These are phyloP conservation scores for Lagopus leucura DNA, from an alignment of 2,113 vertebrate species.

Conservation along the genomic window DNA sequence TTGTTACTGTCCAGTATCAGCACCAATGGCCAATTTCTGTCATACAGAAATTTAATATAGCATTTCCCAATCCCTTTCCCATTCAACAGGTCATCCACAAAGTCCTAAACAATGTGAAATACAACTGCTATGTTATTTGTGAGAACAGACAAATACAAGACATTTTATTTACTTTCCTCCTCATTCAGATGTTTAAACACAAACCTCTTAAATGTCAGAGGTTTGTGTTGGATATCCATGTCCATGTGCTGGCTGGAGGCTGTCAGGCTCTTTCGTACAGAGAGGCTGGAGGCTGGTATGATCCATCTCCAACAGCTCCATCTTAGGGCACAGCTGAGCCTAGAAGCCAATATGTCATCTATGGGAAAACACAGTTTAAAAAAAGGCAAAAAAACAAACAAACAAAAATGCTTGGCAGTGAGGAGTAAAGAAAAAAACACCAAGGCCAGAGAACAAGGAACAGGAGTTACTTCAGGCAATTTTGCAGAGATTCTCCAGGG, in stretches of 20 bases:
- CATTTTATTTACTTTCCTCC: neutral
- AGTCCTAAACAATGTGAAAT: neutral
- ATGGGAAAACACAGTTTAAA: fast-evolving
- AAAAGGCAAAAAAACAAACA: neutral
- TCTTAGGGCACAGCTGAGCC: neutral
- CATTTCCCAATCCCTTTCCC: neutral
- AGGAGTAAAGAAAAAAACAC: neutral
- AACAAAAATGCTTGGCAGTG: neutral
- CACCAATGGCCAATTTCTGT: neutral
- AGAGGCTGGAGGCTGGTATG: neutral
- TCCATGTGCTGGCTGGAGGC: fast-evolving
- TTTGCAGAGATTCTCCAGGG: neutral
- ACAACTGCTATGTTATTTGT: neutral
- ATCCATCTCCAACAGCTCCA: neutral
- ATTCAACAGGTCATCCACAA: neutral
- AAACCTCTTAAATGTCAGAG: neutral
- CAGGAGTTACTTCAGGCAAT: neutral
- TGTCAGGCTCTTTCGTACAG: neutral
- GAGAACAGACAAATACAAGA: neutral
- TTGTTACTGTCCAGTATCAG: neutral
- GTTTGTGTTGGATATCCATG: fast-evolving
- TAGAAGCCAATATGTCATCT: neutral
- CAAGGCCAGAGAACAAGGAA: neutral
- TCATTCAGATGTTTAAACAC: neutral
- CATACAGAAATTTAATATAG: neutral